Evolutionary conservation across 1,140 invertebrate genomes (phyloP).

Genomic region (Lucilia cuprina): DNA sequence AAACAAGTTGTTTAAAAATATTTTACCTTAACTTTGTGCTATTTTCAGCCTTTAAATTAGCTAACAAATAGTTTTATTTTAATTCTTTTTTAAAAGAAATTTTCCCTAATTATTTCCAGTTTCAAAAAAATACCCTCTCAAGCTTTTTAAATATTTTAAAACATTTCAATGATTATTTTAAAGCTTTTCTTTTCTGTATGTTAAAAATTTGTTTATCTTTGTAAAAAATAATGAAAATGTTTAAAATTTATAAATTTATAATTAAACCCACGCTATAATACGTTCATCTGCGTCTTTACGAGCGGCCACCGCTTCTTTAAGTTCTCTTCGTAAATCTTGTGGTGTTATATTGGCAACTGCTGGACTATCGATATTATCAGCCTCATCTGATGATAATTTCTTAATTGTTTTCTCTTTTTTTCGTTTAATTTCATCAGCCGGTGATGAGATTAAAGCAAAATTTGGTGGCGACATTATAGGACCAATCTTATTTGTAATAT

Average conservation of each 20-base stretch:
- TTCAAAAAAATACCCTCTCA: too few species aligned
- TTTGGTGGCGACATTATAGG: slow-evolving; percentile 45
- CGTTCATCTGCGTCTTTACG: slow-evolving; percentile 66
- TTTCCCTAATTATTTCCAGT: too few species aligned
- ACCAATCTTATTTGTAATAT: not conserved
- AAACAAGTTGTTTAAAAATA: too few species aligned
- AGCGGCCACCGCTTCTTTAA: slow-evolving; percentile 64
- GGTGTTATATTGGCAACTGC: slow-evolving; percentile 51
- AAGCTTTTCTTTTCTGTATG: too few species aligned
- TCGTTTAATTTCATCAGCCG: slow-evolving; percentile 30
- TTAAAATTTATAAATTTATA: not conserved
- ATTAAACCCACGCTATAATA: slow-evolving; percentile 65
- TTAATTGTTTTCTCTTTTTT: not conserved
- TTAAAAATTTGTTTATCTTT: too few species aligned
- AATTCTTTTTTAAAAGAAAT: too few species aligned
- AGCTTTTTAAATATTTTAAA: too few species aligned
- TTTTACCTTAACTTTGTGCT: too few species aligned
- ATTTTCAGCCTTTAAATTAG: too few species aligned
- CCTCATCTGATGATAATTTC: not conserved
- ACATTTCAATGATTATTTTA: too few species aligned
- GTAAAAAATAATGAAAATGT: too few species aligned
- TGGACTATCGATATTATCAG: slow-evolving; percentile 47
- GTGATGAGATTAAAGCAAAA: slow-evolving; percentile 47
- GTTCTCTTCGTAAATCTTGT: slow-evolving; percentile 62
- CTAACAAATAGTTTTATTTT: too few species aligned